These are phyloP conservation scores for Agriopis marginaria DNA, from an alignment of 2,888 invertebrate species.

Conservation along the genomic window DNA sequence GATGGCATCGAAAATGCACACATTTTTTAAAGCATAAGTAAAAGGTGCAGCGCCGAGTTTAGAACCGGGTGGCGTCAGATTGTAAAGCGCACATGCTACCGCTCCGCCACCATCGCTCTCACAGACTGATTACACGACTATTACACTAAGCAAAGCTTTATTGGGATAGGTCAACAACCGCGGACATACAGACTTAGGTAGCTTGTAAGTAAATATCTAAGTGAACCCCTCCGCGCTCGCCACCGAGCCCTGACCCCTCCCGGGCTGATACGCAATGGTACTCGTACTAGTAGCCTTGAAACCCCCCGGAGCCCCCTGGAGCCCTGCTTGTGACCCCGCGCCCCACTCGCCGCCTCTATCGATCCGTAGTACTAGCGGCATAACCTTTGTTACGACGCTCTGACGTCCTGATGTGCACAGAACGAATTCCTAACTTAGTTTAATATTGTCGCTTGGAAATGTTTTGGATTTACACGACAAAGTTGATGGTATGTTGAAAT, in stretches of 20 bases:
- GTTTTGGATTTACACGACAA: slow-evolving; percentile 15
- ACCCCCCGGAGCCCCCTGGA: slow-evolving; percentile 29
- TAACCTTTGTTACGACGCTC: slow-evolving; percentile 39
- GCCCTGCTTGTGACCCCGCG: slow-evolving; percentile 1
- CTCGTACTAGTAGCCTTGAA: slow-evolving; percentile 62
- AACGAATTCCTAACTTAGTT: slow-evolving; percentile 31
- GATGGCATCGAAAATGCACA: too few species aligned
- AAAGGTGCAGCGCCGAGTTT: too few species aligned
- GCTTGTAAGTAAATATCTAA: slow-evolving; percentile 6
- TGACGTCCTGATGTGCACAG: slow-evolving; percentile 27
- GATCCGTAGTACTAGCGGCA: slow-evolving; percentile 53
- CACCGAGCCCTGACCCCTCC: slow-evolving; percentile 13
- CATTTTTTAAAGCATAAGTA: too few species aligned
- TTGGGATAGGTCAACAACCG: slow-evolving; percentile 15
- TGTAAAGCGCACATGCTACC: too few species aligned
- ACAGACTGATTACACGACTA: too few species aligned
- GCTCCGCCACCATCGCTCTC: too few species aligned
- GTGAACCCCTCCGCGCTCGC: slow-evolving; percentile 4
- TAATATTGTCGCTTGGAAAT: slow-evolving; percentile 16
- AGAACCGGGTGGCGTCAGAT: too few species aligned
- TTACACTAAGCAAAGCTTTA: slow-evolving; percentile 7
- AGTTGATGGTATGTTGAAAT: background rate
- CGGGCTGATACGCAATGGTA: slow-evolving; percentile 58
- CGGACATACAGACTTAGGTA: slow-evolving; percentile 18
- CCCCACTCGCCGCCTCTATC: slow-evolving; percentile 45